Evolutionary conservation across 2,797 vertebrate genomes (phyloP).

Genomic region (Sciurus carolinensis): DNA sequence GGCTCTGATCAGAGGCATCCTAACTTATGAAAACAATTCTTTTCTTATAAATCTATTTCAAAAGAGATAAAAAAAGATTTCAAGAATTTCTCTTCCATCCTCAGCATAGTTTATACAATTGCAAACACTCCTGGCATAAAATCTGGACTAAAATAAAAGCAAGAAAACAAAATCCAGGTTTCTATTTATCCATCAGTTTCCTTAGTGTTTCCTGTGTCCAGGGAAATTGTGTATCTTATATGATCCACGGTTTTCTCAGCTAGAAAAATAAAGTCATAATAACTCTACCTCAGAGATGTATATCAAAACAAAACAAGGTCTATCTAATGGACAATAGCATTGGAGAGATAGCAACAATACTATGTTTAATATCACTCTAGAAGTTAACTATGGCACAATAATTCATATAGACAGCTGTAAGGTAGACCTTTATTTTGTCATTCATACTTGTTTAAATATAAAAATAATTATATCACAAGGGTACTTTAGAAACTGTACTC

Average conservation of each 20-base stretch:
- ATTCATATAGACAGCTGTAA: neutral
- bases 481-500: neutral
- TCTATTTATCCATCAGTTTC: neutral
- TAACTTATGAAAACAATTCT: slow-evolving; percentile 2
- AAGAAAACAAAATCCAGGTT: neutral
- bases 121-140: neutral
- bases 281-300: neutral
- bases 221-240: neutral
- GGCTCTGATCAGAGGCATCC: neutral
- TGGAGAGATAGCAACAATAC: neutral
- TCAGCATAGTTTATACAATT: neutral
- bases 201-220: neutral
- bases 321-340: neutral
- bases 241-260: neutral
- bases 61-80: neutral
- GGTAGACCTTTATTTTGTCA: neutral
- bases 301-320: neutral
- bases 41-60: slow-evolving; percentile 31
- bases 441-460: neutral
- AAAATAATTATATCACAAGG: neutral
- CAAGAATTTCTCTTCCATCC: neutral
- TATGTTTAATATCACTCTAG: neutral
- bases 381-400: neutral
- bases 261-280: neutral
- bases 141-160: neutral